Evolutionary conservation across 2,888 invertebrate genomes (phyloP).

Genomic region (Galeruca laticollis): DNA sequence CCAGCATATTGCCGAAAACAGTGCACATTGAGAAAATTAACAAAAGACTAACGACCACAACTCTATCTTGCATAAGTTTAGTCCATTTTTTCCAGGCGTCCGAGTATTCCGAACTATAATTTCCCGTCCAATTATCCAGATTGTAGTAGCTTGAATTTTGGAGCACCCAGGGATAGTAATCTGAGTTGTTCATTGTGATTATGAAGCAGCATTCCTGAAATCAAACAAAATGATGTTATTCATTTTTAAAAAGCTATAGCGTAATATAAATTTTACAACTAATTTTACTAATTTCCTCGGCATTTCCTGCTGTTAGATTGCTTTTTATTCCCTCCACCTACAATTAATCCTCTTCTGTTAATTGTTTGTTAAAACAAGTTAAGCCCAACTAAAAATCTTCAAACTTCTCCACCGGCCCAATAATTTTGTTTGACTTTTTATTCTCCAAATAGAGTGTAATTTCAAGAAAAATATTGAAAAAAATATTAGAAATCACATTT

Average conservation of each 20-base stretch:
- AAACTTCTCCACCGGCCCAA: no score
- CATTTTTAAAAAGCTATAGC: background rate
- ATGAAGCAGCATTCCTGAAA: constrained; percentile 51
- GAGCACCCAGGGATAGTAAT: constrained; percentile 46
- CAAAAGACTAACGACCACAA: constrained; percentile 83
- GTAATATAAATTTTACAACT: background rate
- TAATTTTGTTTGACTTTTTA: no score
- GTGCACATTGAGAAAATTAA: constrained; percentile 91
- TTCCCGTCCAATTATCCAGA: constrained; percentile 58
- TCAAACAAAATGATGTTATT: constrained; percentile 23
- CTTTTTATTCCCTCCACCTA: no score
- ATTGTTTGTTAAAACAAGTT: no score
- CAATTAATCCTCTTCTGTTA: no score
- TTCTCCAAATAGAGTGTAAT: no score
- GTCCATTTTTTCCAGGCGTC: constrained; percentile 67
- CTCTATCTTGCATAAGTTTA: constrained; percentile 76
- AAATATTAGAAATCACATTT: no score
- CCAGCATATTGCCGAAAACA: constrained; percentile 94
- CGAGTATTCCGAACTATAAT: constrained; percentile 56
- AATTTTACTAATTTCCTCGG: no score
- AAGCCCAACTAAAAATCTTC: no score
- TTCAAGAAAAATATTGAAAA: no score
- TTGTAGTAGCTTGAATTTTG: constrained; percentile 45
- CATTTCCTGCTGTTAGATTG: no score
- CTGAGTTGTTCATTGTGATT: constrained; percentile 55